Conservation (phyloP, 2,888 invertebrate species). For the Sepioteuthis lessoniana region DNA sequence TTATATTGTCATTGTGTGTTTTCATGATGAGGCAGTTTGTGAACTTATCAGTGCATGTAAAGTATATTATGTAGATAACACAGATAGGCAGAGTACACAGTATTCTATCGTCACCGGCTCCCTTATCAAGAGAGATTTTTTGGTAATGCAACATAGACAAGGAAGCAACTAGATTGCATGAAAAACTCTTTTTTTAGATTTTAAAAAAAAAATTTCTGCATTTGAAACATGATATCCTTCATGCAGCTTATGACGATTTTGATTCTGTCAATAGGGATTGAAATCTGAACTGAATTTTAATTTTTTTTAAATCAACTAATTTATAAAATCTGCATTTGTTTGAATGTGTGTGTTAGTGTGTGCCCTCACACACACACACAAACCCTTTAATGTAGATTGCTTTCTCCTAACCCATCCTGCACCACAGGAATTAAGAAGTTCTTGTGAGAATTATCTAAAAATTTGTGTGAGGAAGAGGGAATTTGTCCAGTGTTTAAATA, state of each 20-base stretch:
- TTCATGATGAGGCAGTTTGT: background rate
- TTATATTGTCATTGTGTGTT: background rate
- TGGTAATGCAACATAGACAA: background rate
- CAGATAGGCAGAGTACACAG: background rate
- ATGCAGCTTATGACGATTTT: background rate
- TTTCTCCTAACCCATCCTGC: background rate
- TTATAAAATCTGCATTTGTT: background rate
- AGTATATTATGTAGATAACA: background rate
- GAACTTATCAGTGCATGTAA: background rate
- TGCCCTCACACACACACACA: conserved; percentile 9
- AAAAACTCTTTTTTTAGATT: background rate
- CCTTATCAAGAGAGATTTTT: background rate
- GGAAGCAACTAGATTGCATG: background rate
- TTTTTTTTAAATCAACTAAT: background rate
- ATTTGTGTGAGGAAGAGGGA: background rate
- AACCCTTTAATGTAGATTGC: background rate
- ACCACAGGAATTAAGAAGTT: too few species aligned
- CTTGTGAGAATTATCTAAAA: background rate
- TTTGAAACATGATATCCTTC: background rate
- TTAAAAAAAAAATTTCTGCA: background rate
- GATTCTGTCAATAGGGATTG: background rate
- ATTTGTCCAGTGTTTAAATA: background rate
- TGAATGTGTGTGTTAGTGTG: background rate
- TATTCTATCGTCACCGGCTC: background rate
- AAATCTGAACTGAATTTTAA: background rate